Conservation (phyloP, 2,888 invertebrate genomes). For the Melinaea marsaeus region DNA sequence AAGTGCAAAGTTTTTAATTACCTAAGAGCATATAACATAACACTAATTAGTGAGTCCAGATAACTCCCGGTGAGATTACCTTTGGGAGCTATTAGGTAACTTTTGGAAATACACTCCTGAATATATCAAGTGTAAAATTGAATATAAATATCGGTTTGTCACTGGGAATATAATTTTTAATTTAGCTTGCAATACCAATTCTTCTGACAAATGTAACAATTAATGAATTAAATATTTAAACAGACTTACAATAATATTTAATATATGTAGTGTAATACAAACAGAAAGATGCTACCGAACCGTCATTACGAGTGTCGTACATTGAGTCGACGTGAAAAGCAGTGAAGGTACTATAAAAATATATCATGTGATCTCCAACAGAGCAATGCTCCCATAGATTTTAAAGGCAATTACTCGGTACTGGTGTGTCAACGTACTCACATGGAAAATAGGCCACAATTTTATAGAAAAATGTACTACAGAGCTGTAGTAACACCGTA, state of each 20-base stretch:
- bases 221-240: too few species aligned
- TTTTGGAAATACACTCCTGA: neutral
- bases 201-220: too few species aligned
- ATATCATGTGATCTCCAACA: slow-evolving; percentile 9
- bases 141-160: neutral
- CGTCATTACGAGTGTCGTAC: neutral
- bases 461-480: too few species aligned
- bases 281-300: neutral
- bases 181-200: neutral
- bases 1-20: too few species aligned
- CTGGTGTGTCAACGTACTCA: neutral
- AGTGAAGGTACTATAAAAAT: slow-evolving; percentile 8
- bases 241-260: too few species aligned
- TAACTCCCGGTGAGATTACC: neutral
- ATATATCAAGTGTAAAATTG: neutral
- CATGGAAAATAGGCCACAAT: too few species aligned
- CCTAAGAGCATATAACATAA: neutral
- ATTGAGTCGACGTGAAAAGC: neutral
- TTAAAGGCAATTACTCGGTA: slow-evolving; percentile 18
- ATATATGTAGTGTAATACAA: neutral
- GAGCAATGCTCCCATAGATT: slow-evolving; percentile 19
- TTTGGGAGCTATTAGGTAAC: neutral
- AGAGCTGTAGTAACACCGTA: too few species aligned
- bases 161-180: neutral
- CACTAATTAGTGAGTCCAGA: neutral